Percentiles rank a stretch among this genome's conserved stretches.
phyloP scores from a whole-genome alignment of 2,888 invertebrate species.

The Sarcophaga caerulescens region DNA sequence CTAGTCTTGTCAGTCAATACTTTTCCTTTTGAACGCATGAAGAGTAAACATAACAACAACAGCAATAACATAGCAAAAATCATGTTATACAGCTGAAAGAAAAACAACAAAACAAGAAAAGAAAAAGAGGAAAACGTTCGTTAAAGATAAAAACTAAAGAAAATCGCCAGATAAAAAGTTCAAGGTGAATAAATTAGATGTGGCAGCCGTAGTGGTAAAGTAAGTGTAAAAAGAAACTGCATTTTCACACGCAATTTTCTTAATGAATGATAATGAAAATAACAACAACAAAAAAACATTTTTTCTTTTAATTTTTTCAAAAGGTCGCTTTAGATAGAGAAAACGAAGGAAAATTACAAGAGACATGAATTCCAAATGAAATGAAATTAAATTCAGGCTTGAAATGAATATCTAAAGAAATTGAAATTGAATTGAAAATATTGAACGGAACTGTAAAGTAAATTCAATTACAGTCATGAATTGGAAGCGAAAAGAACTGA shows the following conservation, averaged over 20 bases:
- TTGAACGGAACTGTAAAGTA: neutral
- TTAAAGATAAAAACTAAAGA: slow-evolving; percentile 7
- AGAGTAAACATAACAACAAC: slow-evolving; percentile 55
- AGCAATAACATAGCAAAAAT: slow-evolving; percentile 2
- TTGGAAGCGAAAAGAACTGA: neutral
- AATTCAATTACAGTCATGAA: neutral
- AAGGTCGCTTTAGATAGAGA: slow-evolving; percentile 45
- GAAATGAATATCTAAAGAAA: neutral
- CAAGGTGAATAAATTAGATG: slow-evolving; percentile 74
- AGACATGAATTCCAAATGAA: slow-evolving; percentile 27
- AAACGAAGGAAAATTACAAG: slow-evolving; percentile 25
- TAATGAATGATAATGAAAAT: slow-evolving; percentile 39
- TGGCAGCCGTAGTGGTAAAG: neutral
- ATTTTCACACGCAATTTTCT: slow-evolving; percentile 75
- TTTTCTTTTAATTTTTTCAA: slow-evolving; percentile 20
- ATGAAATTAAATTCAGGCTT: neutral
- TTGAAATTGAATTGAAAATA: neutral
- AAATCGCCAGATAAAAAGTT: slow-evolving; percentile 69
- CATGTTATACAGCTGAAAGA: slow-evolving; percentile 12
- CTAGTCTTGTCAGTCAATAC: slow-evolving; percentile 30
- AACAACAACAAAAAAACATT: neutral
- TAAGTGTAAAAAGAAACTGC: slow-evolving; percentile 69
- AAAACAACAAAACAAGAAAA: neutral
- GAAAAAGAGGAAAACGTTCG: slow-evolving; percentile 17
- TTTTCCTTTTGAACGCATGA: slow-evolving; percentile 66